Evolutionary conservation across 2,797 vertebrate genomes (phyloP), one percentile per base, ranked within the genome.

Genomic region (Coregonus sp.): DNA sequence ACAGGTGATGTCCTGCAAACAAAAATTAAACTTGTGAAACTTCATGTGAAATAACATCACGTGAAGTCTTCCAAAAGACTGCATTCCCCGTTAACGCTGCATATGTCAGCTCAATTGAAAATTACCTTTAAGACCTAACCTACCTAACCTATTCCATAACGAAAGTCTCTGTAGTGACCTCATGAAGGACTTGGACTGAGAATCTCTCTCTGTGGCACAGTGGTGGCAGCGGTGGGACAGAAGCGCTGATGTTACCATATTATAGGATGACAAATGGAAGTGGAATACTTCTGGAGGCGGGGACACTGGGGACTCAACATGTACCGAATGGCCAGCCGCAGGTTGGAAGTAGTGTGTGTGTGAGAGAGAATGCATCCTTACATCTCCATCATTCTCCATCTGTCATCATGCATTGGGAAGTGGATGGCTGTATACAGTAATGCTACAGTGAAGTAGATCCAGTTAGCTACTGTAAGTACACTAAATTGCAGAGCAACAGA

Each of bases 241-340:
- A 92, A 92, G 84, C 89, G 93, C 93, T 94, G 93, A 95, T 89
- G 84, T 90, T 89, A 91, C 86, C 88, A 91, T 86, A 91, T 92
- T 93, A 81, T 78, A 83, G 82, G 90, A 92, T 94, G 92, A 94
- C 90, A 88, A 94, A 95, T 93, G 91, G 90, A 90, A 87, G 87
- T 89, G 85, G 90, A 92, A 91, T 89, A 82, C 89, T 90, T 90
- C 84, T 91, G 86, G 88, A 92, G 92, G 92, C 89, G 91, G 89
- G 89, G 86, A 91, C 89, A 65, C 86, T 75, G 83, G 92, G 89
- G 92, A 91, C 85, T 84, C 86, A 72, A 86, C 78, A 82, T 80
- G 67, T 76, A 78, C 87, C 72, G 54, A 92, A 88, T 85, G 89
- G 82, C 84, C 84, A 76, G 89, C 90, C 88, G 87, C 85, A 83